Evolutionary conservation across 2,113 vertebrate genomes (phyloP).

Genomic region (Cyrtonyx montezumae): DNA sequence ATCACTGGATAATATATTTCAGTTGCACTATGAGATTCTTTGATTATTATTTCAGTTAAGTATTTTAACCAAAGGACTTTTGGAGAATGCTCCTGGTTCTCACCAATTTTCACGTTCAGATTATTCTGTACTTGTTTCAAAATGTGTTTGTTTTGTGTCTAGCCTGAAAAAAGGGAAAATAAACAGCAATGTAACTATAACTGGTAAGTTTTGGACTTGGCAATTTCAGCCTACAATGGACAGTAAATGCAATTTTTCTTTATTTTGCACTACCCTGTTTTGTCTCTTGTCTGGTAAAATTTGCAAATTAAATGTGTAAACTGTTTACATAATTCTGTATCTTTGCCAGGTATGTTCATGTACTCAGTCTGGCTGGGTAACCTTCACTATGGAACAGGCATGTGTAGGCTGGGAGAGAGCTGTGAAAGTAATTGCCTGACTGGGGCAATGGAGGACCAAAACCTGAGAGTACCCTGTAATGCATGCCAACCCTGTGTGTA

Average conservation of each 20-base stretch:
- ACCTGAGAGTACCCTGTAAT: rapidly evolving
- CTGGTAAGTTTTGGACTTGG: background rate
- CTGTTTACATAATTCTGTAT: background rate
- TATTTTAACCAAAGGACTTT: background rate
- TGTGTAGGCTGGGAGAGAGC: background rate
- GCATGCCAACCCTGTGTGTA: rapidly evolving
- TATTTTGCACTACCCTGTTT: background rate
- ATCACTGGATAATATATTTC: background rate
- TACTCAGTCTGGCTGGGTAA: background rate
- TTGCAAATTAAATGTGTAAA: background rate
- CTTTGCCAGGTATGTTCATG: background rate
- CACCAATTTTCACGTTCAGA: background rate
- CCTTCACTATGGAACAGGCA: background rate
- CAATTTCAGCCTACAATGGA: background rate
- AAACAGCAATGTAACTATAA: background rate
- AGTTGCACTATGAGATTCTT: background rate
- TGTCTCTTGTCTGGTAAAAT: background rate
- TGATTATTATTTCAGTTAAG: background rate
- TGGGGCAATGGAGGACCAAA: background rate
- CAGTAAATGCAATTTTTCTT: background rate
- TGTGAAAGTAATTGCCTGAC: background rate
- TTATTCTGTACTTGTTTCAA: background rate
- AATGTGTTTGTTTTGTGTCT: background rate
- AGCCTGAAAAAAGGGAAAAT: background rate
- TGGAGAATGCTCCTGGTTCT: background rate